phyloP scores from a whole-genome alignment of 2,797 vertebrate species.

The Anolis apletophallus region DNA sequence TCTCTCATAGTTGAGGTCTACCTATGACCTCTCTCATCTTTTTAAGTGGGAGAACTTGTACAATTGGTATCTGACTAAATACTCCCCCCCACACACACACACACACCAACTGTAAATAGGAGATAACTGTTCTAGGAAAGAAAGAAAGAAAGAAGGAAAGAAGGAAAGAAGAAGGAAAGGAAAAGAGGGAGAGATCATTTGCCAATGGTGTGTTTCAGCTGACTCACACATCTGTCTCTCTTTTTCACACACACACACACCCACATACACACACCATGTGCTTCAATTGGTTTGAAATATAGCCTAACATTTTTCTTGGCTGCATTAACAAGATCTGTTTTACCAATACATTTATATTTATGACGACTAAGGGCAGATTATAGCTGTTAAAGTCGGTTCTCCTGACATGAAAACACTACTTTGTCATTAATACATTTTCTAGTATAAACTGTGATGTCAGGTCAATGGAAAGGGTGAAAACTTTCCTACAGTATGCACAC shows the following conservation, averaged over 20 bases:
- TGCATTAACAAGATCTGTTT: conserved; percentile 87
- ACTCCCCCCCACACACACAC: too few relatives aligned
- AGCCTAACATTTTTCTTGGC: conserved; percentile 80
- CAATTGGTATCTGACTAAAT: too few relatives aligned
- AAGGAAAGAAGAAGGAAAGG: not conserved
- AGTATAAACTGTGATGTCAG: conserved; percentile 84
- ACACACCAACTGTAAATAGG: too few relatives aligned
- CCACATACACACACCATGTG: conserved; percentile 23
- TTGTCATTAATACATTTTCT: conserved; percentile 82
- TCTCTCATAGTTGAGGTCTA: too few relatives aligned
- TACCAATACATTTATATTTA: conserved; percentile 88
- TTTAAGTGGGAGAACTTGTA: too few relatives aligned
- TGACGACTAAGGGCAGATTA: conserved; percentile 86
- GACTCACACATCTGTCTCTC: conserved; percentile 49
- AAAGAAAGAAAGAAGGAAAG: conserved; percentile 22
- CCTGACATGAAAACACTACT: conserved; percentile 83
- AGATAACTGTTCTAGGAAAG: conserved; percentile 65
- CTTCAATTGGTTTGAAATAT: conserved; percentile 81
- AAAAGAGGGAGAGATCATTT: conserved; percentile 49
- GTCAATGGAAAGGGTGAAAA: conserved; percentile 88
- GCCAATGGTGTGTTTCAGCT: conserved; percentile 66
- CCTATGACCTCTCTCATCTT: too few relatives aligned
- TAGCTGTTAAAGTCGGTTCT: conserved; percentile 84
- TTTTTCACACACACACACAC: not conserved
- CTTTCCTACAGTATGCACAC: conserved; percentile 83